Evolutionary conservation across 2,113 vertebrate genomes (phyloP), one percentile per base, ranked within the genome.

Genomic region (Pedionomus torquatus): DNA sequence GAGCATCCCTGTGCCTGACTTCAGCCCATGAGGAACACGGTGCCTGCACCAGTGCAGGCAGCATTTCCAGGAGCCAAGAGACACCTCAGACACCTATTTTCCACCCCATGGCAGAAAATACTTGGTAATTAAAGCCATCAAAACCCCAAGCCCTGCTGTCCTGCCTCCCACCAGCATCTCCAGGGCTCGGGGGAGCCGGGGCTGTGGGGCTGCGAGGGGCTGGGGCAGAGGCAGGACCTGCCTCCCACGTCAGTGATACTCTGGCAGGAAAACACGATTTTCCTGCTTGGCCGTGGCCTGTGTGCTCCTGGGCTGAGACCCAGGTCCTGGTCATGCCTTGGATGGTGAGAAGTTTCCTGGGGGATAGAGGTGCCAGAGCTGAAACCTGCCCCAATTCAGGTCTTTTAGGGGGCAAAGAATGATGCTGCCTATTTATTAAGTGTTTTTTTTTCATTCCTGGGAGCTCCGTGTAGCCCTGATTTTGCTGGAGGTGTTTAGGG

Each of bases 241-340:
- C 71, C 48, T 90, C 91, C 79, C 83, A 52, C 43, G 0, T 18
- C 89, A 78, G 44, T 4, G 17, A 68, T 39, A 4, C 83, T 68
- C 71, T 60, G 86, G 87, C 95, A 95, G 83, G 80, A 88, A 83
- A 96, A 96, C 86, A 77, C 0, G 71, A 88, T 92, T 94, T 96
- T 96, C 95, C 96, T 95, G 95, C 95, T 94, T 43, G 77, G 89
- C 96, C 14, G 23, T 39, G 90, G 91, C 51, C 83, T 57, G 55
- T 33, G 76, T 4, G 28, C 70, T 90, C 17, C 87, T 79, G 86
- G 79, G 89, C 76, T 55, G 83, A 83, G 89, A 52, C 88, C 55
- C 85, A 87, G 19, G 8, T 76, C 76, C 44, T 0, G 1, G 37
- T 3, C 1, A 1, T 63, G 80, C 63, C 35, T 72, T n/a, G 44